Conservation (phyloP, 2,113 vertebrate genomes). For the Muntiacus muntjak region DNA sequence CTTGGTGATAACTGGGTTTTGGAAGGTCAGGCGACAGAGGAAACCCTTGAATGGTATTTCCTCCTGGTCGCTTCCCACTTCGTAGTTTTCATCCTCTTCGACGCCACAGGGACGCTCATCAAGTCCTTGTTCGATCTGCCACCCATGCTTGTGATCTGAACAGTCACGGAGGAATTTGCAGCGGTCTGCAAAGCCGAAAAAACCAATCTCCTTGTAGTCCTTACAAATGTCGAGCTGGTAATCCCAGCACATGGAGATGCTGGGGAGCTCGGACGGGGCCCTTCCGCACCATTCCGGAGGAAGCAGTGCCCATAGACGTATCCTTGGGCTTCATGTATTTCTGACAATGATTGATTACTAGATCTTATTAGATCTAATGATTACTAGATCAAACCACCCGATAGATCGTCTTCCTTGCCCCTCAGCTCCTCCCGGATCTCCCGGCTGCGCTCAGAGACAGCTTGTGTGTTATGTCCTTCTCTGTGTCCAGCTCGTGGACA, state of each 20-base stretch:
- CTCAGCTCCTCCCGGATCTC: not conserved
- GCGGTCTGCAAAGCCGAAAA: slow-evolving; percentile 97
- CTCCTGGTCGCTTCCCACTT: slow-evolving; percentile 95
- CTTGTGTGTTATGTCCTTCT: not conserved
- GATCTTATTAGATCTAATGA: not conserved
- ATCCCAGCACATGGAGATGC: slow-evolving; percentile 94
- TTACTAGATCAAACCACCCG: not conserved
- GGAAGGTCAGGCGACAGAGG: slow-evolving; percentile 94
- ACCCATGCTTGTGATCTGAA: slow-evolving; percentile 97
- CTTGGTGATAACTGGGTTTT: slow-evolving; percentile 95
- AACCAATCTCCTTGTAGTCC: slow-evolving; percentile 96
- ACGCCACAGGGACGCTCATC: slow-evolving; percentile 93
- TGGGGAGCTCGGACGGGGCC: slow-evolving; percentile 93
- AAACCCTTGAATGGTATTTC: slow-evolving; percentile 97
- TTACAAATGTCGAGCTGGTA: slow-evolving; percentile 97
- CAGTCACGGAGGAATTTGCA: slow-evolving; percentile 98
- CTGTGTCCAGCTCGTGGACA: not conserved
- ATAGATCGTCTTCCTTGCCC: not conserved
- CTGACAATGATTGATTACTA: not conserved
- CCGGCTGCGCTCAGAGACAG: not conserved
- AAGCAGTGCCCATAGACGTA: slow-evolving; percentile 94
- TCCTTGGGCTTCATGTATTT: slow-evolving; percentile 83
- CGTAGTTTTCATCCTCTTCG: slow-evolving; percentile 95
- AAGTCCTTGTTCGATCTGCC: slow-evolving; percentile 96
- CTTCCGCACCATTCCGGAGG: slow-evolving; percentile 94